These are phyloP conservation scores for Xiphydria camelus DNA, from an alignment of 2,888 invertebrate species.

Conservation along the genomic window DNA sequence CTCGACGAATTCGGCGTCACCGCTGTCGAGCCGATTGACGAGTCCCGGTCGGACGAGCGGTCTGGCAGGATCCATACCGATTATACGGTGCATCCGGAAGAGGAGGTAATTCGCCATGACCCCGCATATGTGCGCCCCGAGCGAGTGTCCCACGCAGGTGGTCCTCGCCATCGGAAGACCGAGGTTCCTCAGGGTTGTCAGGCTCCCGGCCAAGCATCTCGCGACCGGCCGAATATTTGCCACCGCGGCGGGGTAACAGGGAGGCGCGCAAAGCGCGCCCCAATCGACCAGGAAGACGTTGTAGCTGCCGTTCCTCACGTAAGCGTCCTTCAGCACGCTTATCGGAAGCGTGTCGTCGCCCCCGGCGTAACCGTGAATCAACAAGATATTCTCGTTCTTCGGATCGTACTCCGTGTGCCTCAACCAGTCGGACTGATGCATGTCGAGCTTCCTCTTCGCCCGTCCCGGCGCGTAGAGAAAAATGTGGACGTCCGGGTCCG, in stretches of 20 bases:
- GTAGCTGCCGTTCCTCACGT: slow-evolving; percentile 72
- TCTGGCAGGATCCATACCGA: slow-evolving; percentile 76
- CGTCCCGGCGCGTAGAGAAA: slow-evolving; percentile 68
- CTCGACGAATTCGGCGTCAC: slow-evolving; percentile 77
- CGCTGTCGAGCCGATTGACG: slow-evolving; percentile 68
- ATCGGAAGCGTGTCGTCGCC: slow-evolving; percentile 75
- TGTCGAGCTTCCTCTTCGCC: slow-evolving; percentile 48
- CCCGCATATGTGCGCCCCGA: slow-evolving; percentile 78
- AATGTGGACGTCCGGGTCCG: slow-evolving; percentile 70
- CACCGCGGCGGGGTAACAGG: slow-evolving; percentile 76
- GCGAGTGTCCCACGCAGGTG: slow-evolving; percentile 77
- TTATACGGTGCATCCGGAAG: slow-evolving; percentile 74
- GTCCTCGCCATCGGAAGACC: slow-evolving; percentile 69
- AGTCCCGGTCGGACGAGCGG: slow-evolving; percentile 70
- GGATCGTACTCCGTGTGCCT: slow-evolving; percentile 73
- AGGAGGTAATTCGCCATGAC: slow-evolving; percentile 73
- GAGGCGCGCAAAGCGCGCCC: slow-evolving; percentile 71
- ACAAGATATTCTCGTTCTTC: slow-evolving; percentile 69
- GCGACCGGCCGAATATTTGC: slow-evolving; percentile 75
- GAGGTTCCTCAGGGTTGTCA: slow-evolving; percentile 66
- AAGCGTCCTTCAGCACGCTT: slow-evolving; percentile 74
- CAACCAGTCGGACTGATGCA: slow-evolving; percentile 70
- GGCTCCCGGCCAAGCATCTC: slow-evolving; percentile 69
- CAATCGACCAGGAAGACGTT: slow-evolving; percentile 79
- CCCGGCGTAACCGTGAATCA: slow-evolving; percentile 79